Evolutionary conservation across 2,888 invertebrate species (phyloP).

Genomic region (Campoplex nolae): DNA sequence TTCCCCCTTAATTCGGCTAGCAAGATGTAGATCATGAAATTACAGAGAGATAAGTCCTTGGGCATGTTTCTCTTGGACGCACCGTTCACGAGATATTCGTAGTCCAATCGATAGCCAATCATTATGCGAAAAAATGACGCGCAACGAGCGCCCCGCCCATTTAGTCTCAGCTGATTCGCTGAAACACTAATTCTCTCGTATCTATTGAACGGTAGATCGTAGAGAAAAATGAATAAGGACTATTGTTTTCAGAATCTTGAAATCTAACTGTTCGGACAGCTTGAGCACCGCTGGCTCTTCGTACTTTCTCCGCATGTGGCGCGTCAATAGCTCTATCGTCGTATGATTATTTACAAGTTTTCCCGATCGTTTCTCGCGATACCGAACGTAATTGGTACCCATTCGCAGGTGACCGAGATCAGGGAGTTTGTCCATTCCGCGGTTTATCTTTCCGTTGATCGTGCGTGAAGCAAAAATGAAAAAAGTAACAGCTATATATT

Average conservation of each 20-base stretch:
- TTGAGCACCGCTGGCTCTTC: too few species aligned
- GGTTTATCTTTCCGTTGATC: not conserved
- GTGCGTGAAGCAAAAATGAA: constrained; percentile 4
- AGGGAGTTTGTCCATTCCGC: constrained; percentile 52
- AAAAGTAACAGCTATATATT: not conserved
- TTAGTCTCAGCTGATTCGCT: too few species aligned
- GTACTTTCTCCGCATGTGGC: too few species aligned
- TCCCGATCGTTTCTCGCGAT: constrained; percentile 34
- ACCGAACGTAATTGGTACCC: constrained; percentile 70
- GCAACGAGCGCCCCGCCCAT: too few species aligned
- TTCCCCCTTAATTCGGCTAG: not conserved
- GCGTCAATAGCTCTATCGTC: constrained; percentile 30
- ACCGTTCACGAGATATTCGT: too few species aligned
- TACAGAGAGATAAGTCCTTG: not conserved
- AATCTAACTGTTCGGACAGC: too few species aligned
- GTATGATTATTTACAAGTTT: constrained; percentile 66
- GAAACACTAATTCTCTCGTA: too few species aligned
- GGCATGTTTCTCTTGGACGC: not conserved
- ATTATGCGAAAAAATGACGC: too few species aligned
- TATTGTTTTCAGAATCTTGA: too few species aligned
- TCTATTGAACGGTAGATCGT: too few species aligned
- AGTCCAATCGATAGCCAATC: too few species aligned
- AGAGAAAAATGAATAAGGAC: too few species aligned
- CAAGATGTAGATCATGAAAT: not conserved
- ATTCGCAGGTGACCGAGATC: constrained; percentile 69